These are phyloP conservation scores for Myiozetetes cayanensis DNA, from an alignment of 2,113 vertebrate species.

Conservation along the genomic window DNA sequence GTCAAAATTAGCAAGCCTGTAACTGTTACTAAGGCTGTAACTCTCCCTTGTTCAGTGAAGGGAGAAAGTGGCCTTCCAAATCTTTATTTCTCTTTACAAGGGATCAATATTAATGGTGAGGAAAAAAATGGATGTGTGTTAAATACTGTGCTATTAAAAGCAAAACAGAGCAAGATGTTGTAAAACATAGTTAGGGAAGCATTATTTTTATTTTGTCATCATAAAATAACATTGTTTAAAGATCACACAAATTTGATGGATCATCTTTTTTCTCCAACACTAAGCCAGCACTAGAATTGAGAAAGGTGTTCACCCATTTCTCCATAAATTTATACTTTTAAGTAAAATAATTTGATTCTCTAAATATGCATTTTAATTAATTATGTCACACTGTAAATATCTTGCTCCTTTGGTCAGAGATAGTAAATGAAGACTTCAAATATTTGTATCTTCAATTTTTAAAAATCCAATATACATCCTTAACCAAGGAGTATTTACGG, in stretches of 20 bases:
- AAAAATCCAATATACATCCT: slow-evolving; percentile 64
- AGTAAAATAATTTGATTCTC: slow-evolving; percentile 70
- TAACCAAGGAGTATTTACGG: slow-evolving; percentile 62
- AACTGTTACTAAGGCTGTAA: slow-evolving; percentile 2
- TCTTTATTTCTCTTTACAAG: slow-evolving; percentile 25
- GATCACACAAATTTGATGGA: slow-evolving; percentile 56
- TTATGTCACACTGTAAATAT: slow-evolving; percentile 41
- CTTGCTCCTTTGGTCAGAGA: slow-evolving; percentile 70
- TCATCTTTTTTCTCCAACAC: slow-evolving; percentile 35
- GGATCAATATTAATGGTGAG: not conserved
- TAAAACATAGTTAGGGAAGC: slow-evolving; percentile 69
- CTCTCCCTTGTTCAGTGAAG: not conserved
- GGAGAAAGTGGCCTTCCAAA: not conserved
- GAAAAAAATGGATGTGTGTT: not conserved
- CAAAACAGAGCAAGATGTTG: slow-evolving; percentile 66
- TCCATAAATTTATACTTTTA: slow-evolving; percentile 47
- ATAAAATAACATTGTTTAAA: slow-evolving; percentile 67
- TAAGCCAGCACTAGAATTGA: slow-evolving; percentile 9
- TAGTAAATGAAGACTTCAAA: slow-evolving; percentile 60
- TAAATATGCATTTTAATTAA: slow-evolving; percentile 56
- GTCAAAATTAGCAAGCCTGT: slow-evolving; percentile 32
- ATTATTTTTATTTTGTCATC: slow-evolving; percentile 73
- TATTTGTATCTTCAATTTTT: slow-evolving; percentile 45
- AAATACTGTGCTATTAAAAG: slow-evolving; percentile 32
- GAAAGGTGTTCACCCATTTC: not conserved